Evolutionary conservation across 2,113 vertebrate genomes (phyloP).

Genomic region (Myotis lucifugus): DNA sequence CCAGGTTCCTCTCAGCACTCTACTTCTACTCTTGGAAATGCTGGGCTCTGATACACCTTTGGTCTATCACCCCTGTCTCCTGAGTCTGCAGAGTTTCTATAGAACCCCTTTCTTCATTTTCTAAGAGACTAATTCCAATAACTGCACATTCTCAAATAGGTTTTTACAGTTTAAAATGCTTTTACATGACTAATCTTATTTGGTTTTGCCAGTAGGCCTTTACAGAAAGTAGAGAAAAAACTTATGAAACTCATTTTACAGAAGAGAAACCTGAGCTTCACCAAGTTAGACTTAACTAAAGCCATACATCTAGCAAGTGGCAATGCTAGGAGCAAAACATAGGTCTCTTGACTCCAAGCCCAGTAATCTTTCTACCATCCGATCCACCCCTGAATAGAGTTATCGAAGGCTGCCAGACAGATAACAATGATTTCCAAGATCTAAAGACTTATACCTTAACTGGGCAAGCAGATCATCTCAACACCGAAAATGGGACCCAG

Average conservation of each 20-base stretch:
- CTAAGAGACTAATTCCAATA: background rate
- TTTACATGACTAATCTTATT: background rate
- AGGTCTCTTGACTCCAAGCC: background rate
- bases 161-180: constrained; percentile 1
- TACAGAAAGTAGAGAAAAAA: background rate
- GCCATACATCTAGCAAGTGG: background rate
- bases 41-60: background rate
- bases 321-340: background rate
- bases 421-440: background rate
- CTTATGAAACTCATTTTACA: constrained; percentile 53
- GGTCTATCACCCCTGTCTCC: background rate
- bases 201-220: constrained; percentile 26
- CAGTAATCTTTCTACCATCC: background rate
- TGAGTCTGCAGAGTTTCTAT: background rate
- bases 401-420: background rate
- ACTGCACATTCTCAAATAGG: background rate
- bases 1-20: background rate
- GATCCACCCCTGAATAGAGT: background rate
- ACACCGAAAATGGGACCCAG: background rate
- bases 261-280: constrained; percentile 45
- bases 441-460: background rate
- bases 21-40: background rate
- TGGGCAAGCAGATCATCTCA: background rate
- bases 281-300: background rate
- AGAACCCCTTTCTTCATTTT: background rate